A percentile compares a stretch with the other conserved stretches of the same genome.
phyloP scores from a whole-genome alignment of 2,888 invertebrate genomes.

The Cotesia congregata region DNA sequence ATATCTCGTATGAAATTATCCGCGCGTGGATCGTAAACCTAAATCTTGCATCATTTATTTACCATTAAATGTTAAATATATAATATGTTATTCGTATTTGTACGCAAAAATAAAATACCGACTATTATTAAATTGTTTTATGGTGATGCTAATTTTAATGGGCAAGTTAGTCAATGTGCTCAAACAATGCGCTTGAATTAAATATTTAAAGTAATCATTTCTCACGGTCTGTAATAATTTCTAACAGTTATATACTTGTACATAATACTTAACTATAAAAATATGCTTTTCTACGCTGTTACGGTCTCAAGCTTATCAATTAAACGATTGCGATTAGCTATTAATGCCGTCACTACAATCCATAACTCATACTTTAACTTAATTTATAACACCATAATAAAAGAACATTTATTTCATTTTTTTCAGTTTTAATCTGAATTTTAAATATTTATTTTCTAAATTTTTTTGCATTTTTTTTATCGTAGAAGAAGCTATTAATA shows the following conservation, averaged over 20 bases:
- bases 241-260: too few species aligned
- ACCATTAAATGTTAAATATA: background rate
- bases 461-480: background rate
- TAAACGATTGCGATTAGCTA: conserved; percentile 12
- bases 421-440: background rate
- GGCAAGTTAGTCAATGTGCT: too few species aligned
- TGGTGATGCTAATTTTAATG: background rate
- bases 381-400: background rate
- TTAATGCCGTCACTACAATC: background rate
- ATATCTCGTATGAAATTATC: background rate
- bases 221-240: background rate
- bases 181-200: background rate
- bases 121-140: background rate
- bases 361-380: background rate
- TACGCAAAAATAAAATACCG: background rate
- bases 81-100: background rate
- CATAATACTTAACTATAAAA: background rate
- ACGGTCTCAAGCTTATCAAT: conserved; percentile 15
- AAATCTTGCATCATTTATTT: background rate
- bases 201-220: background rate
- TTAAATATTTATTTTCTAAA: background rate
- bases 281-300: conserved; percentile 13
- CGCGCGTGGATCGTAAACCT: background rate
- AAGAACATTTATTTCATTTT: too few species aligned
- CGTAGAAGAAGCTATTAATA: background rate